These are phyloP conservation scores for Rhinichthys klamathensis DNA, from an alignment of 2,113 vertebrate species.

Conservation along the genomic window DNA sequence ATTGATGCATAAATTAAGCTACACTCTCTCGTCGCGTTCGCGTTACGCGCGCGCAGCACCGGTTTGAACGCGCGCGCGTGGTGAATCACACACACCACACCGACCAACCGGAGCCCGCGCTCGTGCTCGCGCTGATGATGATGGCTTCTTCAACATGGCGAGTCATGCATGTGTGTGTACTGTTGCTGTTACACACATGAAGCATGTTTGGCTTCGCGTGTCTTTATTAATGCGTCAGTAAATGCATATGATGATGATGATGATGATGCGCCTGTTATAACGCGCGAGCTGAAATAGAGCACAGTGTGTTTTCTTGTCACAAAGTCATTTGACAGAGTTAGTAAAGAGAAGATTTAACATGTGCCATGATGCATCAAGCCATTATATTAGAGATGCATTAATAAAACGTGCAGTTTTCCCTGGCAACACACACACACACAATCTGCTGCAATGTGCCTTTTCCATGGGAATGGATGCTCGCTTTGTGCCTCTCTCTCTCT, in stretches of 20 bases:
- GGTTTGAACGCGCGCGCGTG: background rate
- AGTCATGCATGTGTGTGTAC: conserved; percentile 1
- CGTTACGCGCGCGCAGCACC: background rate
- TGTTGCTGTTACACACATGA: background rate
- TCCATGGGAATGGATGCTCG: conserved; percentile 53
- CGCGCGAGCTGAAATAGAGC: background rate
- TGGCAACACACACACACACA: conserved; percentile 8
- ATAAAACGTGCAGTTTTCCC: background rate
- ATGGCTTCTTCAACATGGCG: conserved; percentile 35
- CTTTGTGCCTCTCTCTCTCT: conserved; percentile 34
- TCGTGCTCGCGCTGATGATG: background rate
- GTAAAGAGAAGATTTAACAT: background rate
- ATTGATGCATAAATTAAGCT: background rate
- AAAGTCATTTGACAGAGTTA: background rate
- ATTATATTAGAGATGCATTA: background rate
- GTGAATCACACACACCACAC: background rate
- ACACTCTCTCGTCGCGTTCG: background rate
- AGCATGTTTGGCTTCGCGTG: background rate
- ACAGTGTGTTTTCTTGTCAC: background rate
- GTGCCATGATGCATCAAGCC: background rate
- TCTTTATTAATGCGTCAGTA: background rate
- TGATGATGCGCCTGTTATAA: too few species aligned
- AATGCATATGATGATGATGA: background rate
- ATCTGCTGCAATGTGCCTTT: conserved; percentile 62
- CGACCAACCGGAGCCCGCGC: conserved; percentile 13